Conservation (phyloP, 2,888 invertebrate species). For the Troides oblongomaculatus region DNA sequence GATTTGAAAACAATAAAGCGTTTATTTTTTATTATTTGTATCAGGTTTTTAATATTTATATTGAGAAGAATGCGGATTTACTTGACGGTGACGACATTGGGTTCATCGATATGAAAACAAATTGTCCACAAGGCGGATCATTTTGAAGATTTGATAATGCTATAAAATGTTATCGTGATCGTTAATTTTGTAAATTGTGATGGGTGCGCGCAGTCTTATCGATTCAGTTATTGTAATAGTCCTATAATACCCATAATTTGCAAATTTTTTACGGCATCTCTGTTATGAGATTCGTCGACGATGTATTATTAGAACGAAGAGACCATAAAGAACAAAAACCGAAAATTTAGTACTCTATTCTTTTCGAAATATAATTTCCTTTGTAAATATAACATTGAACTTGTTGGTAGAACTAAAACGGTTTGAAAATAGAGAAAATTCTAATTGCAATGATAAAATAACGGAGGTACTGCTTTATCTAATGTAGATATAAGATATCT, state of each 20-base stretch:
- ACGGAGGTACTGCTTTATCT: neutral
- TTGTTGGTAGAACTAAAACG: neutral
- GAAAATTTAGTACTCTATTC: neutral
- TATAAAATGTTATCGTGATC: slow-evolving; percentile 25
- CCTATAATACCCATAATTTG: neutral
- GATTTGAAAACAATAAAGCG: slow-evolving; percentile 27
- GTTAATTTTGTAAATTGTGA: slow-evolving; percentile 16
- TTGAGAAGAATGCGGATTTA: slow-evolving; percentile 28
- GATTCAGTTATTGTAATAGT: slow-evolving; percentile 11
- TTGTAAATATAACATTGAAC: neutral
- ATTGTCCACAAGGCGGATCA: slow-evolving; percentile 24
- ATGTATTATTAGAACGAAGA: neutral
- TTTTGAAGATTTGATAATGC: slow-evolving; percentile 16
- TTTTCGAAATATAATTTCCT: neutral
- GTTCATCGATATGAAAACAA: slow-evolving; percentile 24
- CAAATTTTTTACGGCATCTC: neutral
- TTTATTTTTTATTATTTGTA: slow-evolving; percentile 27
- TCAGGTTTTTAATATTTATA: slow-evolving; percentile 29
- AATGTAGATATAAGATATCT: slow-evolving; percentile 19
- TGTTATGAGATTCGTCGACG: neutral
- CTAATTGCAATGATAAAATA: neutral
- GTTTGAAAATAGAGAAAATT: neutral
- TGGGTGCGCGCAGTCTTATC: slow-evolving; percentile 3
- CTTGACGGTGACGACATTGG: slow-evolving; percentile 27
- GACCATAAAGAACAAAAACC: neutral